Percentiles rank a stretch among this genome's conserved stretches.
phyloP scores from a whole-genome alignment of 2,797 vertebrate species.

The Sebastes baramenuke region DNA sequence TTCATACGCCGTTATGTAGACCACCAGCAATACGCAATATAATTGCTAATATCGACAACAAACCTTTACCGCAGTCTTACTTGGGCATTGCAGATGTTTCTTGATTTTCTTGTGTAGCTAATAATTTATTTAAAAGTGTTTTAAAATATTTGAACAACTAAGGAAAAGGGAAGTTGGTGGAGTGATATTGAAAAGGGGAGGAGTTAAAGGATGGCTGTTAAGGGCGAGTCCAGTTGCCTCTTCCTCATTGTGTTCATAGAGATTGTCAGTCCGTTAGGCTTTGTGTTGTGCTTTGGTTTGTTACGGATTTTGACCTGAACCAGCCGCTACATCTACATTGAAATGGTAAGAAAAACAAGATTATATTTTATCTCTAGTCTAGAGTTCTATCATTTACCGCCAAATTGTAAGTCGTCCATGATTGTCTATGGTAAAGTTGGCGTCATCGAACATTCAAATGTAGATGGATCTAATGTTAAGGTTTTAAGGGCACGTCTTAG shows the following conservation, averaged over 20 bases:
- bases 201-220: slow-evolving; percentile 90
- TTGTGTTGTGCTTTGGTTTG: not conserved
- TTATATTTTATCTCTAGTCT: accelerated
- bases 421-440: not conserved
- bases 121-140: accelerated
- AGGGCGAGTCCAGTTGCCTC: slow-evolving; percentile 82
- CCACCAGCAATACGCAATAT: not conserved
- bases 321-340: slow-evolving; percentile 34
- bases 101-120: accelerated
- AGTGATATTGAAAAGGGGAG: slow-evolving; percentile 85
- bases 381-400: slow-evolving; percentile 58
- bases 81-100: accelerated
- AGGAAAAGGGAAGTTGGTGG: slow-evolving; percentile 81
- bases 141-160: not conserved
- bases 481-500: no score
- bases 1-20: slow-evolving; percentile 87
- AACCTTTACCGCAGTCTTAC: not conserved
- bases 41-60: accelerated
- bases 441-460: not conserved
- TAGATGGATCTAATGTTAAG: no score
- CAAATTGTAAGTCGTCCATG: slow-evolving; percentile 55
- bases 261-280: slow-evolving; percentile 11
- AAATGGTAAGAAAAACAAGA: slow-evolving; percentile 71
- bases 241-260: slow-evolving; percentile 81
- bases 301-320: slow-evolving; percentile 64